A percentile compares a stretch with the other conserved stretches of the same genome.
Evolutionary conservation across 2,888 invertebrate genomes (phyloP).

Genomic region (Apotomis turbidana): DNA sequence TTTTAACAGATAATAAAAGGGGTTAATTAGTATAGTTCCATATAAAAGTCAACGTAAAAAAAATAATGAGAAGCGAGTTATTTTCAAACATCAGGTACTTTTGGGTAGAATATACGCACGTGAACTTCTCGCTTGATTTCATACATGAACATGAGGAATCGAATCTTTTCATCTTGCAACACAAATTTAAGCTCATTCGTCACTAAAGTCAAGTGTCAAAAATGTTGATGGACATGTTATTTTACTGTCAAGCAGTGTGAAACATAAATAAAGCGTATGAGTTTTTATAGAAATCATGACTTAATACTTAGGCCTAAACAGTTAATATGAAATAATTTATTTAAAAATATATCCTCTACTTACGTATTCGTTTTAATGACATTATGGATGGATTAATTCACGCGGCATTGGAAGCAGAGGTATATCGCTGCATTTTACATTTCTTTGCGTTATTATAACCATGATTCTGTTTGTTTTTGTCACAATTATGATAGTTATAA

Average conservation of each 20-base stretch:
- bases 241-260: slow-evolving; percentile 82
- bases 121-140: not conserved
- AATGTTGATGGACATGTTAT: slow-evolving; percentile 82
- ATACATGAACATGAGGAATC: slow-evolving; percentile 8
- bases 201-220: slow-evolving; percentile 66
- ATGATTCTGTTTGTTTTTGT: slow-evolving; percentile 42
- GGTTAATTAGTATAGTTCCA: too few relatives aligned
- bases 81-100: too few relatives aligned
- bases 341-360: slow-evolving; percentile 71
- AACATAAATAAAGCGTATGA: slow-evolving; percentile 83
- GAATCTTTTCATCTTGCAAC: slow-evolving; percentile 11
- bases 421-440: slow-evolving; percentile 67
- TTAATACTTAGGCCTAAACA: slow-evolving; percentile 77
- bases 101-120: too few relatives aligned
- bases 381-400: slow-evolving; percentile 84
- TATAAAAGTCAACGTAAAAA: too few relatives aligned
- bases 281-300: slow-evolving; percentile 82
- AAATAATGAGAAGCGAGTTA: too few relatives aligned
- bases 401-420: slow-evolving; percentile 84
- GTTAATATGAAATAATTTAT: slow-evolving; percentile 76
- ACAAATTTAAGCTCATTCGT: slow-evolving; percentile 33
- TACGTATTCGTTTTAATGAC: slow-evolving; percentile 79
- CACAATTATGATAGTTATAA: slow-evolving; percentile 41
- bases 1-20: too few relatives aligned
- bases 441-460: slow-evolving; percentile 52